phyloP scores from a whole-genome alignment of 1,140 invertebrate species.

The Monochamus saltuarius region DNA sequence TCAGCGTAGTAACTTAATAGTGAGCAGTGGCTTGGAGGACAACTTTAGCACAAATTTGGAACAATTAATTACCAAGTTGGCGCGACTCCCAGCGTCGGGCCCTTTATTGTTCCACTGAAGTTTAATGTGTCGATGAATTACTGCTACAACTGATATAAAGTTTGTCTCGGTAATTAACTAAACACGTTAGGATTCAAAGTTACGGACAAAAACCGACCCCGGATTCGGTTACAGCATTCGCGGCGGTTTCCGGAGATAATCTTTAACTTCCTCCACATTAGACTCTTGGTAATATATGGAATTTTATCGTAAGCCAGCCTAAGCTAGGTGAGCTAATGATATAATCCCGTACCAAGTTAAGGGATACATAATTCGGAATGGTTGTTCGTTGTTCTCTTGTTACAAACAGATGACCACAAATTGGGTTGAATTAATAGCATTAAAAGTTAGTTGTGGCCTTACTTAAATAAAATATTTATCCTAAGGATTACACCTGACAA shows the following conservation, averaged over 20 bases:
- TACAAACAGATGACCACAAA: no score
- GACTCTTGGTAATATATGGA: no score
- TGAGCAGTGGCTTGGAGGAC: background rate
- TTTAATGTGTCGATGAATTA: slow-evolving; percentile 14
- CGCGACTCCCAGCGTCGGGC: background rate
- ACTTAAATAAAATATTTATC: no score
- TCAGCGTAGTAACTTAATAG: slow-evolving; percentile 2
- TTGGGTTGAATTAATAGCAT: no score
- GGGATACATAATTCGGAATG: no score
- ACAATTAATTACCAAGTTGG: slow-evolving; percentile 12
- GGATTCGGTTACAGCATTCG: background rate
- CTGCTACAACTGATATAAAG: slow-evolving; percentile 10
- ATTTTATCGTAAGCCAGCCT: no score
- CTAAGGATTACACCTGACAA: no score
- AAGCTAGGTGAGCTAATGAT: no score
- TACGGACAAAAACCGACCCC: background rate
- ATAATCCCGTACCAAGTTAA: no score
- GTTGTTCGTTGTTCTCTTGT: no score
- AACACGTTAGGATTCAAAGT: slow-evolving; percentile 5
- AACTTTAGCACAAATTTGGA: background rate
- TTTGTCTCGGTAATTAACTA: slow-evolving; percentile 12
- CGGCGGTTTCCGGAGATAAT: slow-evolving; percentile 2
- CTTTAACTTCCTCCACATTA: background rate
- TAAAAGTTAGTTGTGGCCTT: no score
- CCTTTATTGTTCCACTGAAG: slow-evolving; percentile 10